These are phyloP conservation scores for Cottus gobio DNA, from an alignment of 2,113 vertebrate genomes.

Conservation along the genomic window DNA sequence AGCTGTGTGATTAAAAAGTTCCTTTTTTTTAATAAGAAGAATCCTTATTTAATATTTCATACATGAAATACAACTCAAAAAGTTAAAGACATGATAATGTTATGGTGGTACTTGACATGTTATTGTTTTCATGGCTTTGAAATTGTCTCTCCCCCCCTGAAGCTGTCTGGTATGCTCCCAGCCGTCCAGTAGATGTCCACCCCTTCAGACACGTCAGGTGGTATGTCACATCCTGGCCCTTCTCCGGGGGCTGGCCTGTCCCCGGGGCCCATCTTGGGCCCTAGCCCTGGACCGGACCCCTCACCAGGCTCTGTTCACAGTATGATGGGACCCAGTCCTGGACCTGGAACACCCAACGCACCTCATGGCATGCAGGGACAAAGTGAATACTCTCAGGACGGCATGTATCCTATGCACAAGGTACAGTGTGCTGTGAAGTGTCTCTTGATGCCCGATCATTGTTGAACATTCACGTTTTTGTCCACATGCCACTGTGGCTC, in stretches of 20 bases:
- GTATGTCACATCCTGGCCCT: slow-evolving; percentile 97
- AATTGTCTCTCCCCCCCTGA: neutral
- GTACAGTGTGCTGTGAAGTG: slow-evolving; percentile 69
- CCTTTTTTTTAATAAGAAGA: neutral
- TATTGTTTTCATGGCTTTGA: neutral
- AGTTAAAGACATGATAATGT: neutral
- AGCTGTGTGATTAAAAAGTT: neutral
- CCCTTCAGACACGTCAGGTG: slow-evolving; percentile 89
- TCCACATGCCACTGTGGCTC: no score
- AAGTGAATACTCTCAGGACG: slow-evolving; percentile 91
- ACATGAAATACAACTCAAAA: neutral
- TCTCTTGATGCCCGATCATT: neutral
- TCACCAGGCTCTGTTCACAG: slow-evolving; percentile 97
- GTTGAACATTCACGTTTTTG: neutral
- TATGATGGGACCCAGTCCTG: slow-evolving; percentile 98
- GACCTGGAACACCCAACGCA: slow-evolving; percentile 93
- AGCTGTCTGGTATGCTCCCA: slow-evolving; percentile 47
- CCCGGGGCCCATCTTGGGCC: slow-evolving; percentile 96
- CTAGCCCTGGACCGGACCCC: slow-evolving; percentile 95
- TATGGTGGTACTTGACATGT: neutral
- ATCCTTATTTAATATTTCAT: neutral
- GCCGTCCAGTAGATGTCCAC: slow-evolving; percentile 90
- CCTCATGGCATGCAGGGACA: slow-evolving; percentile 89
- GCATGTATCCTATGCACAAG: slow-evolving; percentile 95
- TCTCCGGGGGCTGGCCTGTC: slow-evolving; percentile 95